phyloP scores from a whole-genome alignment of 2,113 vertebrate genomes.

The Camarhynchus parvulus region DNA sequence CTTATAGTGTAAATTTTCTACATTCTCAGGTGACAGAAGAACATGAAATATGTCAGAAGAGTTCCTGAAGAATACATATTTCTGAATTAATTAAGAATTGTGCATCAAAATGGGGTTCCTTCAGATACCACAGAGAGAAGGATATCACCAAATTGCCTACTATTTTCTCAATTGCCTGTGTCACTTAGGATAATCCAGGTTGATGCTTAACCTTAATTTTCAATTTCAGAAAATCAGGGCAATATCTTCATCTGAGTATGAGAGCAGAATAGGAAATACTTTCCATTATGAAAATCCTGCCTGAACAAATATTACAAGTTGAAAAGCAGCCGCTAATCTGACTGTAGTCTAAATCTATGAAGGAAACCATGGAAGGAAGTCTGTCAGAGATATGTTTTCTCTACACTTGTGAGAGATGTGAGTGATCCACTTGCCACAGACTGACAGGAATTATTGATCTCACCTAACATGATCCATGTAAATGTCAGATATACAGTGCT shows the following conservation, averaged over 20 bases:
- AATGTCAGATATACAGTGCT: neutral
- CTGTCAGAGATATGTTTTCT: neutral
- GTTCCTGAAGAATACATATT: neutral
- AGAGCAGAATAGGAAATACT: neutral
- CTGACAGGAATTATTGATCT: neutral
- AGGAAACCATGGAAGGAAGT: neutral
- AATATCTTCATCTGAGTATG: neutral
- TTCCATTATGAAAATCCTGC: neutral
- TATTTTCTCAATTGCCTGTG: neutral
- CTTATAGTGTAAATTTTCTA: neutral
- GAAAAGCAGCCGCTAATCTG: neutral
- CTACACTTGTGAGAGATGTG: too few relatives aligned
- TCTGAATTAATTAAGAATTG: neutral
- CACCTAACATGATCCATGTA: neutral
- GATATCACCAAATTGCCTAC: neutral
- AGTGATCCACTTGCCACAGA: neutral
- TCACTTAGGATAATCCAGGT: neutral
- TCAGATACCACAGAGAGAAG: neutral
- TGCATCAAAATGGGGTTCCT: neutral
- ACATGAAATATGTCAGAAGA: neutral
- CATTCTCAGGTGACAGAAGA: neutral
- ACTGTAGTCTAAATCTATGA: neutral
- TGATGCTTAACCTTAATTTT: slow-evolving; percentile 12
- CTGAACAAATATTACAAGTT: neutral
- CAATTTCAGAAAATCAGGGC: neutral